Evolutionary conservation across 2,797 vertebrate species (phyloP), one percentile per base, ranked within the genome.

Genomic region (Halcyon badia): DNA sequence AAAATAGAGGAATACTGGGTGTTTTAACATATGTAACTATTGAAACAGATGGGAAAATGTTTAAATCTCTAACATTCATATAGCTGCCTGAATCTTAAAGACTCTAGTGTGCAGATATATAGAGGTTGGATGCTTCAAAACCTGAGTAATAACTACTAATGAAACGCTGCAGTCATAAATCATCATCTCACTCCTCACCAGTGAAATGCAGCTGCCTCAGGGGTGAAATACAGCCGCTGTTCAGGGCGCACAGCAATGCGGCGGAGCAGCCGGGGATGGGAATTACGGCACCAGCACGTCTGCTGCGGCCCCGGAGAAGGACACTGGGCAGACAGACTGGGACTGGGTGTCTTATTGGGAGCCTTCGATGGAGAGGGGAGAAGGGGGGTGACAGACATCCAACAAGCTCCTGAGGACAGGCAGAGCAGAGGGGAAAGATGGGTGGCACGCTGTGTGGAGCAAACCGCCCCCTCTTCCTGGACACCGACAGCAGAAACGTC

Each of bases 11-110:
- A 82, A 79, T 78, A 57, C 71, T 83, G 91, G 42, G 58, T 85
- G 83, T 76, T 91, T 95, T 71, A 84, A 80, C 89, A 94, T 90
- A 94, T 90, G 68, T 83, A 87, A 79, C 92, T 95, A 90, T 41
- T 58, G 86, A 94, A 95, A 87, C 83, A 96, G 94, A 97, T 95
- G 89, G 90, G 71, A 20, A 89, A 92, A 93, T 64, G 75, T 86
- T 94, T 90, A 76, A 60, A 75, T 86, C 78, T 86, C 52, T 41
- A 86, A 33, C 87, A 89, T 51, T 89, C 84, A 28, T 25, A 89
- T 9, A 90, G 56, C 83, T 94, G 85, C 48, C 70, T 49, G 52
- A 76, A 82, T 68, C 89, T 87, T 92, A 82, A 70, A 91, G 91
- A 65, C 85, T 85, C 70, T 15, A 64, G 80, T 48, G 83, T 64